Base-by-base conservation (phyloP, 64 coral and sea anemone genomes). In the Actinia tenebrosa region DNA sequence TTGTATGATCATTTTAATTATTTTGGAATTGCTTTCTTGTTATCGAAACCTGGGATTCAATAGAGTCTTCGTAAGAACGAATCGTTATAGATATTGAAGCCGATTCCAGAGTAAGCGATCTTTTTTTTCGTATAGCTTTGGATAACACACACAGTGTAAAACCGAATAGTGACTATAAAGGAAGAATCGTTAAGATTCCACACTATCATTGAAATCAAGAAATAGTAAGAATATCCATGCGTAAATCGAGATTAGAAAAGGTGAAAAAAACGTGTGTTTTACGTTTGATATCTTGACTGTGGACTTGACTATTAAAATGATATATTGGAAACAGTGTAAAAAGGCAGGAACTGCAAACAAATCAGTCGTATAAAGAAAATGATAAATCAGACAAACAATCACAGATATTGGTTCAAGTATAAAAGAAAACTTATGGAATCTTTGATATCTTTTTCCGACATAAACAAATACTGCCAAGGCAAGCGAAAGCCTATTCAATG, bases 281-380 rank as follows among this genome's bases (percentile, higher is more conserved):
- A 8, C 56, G 56, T 11, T 58, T 58, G 56, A 23, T 66, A 66
- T 61, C 60, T 61, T 18, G 60, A 19, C 60, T 19, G 4, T n/a
- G n/a, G 63, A 66, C 10, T 66, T 23, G 63, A 23, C 19, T 66
- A 66, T 66, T 23, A 66, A 66, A 66, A 66, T 66, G 63, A 61
- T 61, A 61, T 61, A 61, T 61, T 4, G 60, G 16, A 66, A 66
- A 66, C 63, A 20, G 63, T 66, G 63, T 66, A 20, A 23, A 66
- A 66, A 66, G 63, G 19, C n/a, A 66, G 63, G n/a, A 66, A 66
- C 63, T 66, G 63, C 63, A 66, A 66, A 66, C n/a, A 66, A 20
- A 5, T 66, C 10, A 23, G 63, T n/a, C 19, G 63, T 66, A 66
- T 23, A 23, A 66, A 8, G 16, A n/a, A n/a, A 5, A n/a, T n/a